Base-by-base conservation (phyloP, 1,140 invertebrate genomes). In the Drosophila melanica region DNA sequence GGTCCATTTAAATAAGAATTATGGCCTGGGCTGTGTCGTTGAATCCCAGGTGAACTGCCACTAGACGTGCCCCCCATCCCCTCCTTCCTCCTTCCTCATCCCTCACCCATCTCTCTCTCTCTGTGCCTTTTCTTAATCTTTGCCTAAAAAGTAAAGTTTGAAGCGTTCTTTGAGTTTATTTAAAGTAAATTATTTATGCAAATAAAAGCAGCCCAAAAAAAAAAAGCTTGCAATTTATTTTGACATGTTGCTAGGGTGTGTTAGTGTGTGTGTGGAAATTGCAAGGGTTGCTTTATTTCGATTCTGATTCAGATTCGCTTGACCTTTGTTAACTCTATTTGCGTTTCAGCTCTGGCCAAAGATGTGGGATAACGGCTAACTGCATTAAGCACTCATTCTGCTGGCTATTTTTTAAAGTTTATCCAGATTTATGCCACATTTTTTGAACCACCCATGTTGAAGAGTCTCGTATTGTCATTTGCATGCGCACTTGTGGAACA, bases 141-240 rank as follows among this genome's bases (percentile, higher is more conserved):
- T 66, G 47, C 47, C 59, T 42, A 30, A 65, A 54, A 54, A 23
- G 47, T 50, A 50, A 75, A 69, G 70, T 66, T 79, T 77, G 41
- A 67, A 63, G 69, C 53, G 42, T 75, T 84, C 50, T 72, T 55
- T 68, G 68, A 82, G 76, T 86, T 86, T 73, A 77, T 86, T 87
- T 86, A 87, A 87, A 86, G 75, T 87, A 87, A 86, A 86, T 86
- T 86, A 87, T 87, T 86, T 87, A 87, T 87, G 82, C 82, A 86
- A 86, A 86, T 87, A 85, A 81, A 79, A 66, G 57, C 62, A 66
- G 53, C 47, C 42, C 37, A 67, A 39, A 73, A 81, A 75, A 81
- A 75, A 64, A 78, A 45, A 23, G 75, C 71, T 87, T 74, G 82
- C 82, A 79, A 86, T 86, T 86, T 86, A 87, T 87, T 86, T 81